Evolutionary conservation across 2,888 invertebrate species (phyloP), one percentile per base, ranked within the genome.

Genomic region (Invenusta paracnida): DNA sequence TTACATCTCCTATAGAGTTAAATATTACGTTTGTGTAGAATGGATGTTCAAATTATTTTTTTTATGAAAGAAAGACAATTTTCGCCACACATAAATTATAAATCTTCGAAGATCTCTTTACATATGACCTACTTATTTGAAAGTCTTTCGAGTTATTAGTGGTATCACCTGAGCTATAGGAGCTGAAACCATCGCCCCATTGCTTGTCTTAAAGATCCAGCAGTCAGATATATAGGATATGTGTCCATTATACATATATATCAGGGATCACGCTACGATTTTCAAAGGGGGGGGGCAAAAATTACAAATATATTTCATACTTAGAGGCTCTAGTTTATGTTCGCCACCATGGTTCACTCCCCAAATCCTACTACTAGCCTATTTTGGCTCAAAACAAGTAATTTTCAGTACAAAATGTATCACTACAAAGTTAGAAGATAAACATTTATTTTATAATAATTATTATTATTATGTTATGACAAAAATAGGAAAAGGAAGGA

Each of bases 301-400:
- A 48, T 73, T 73, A 73, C 73, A 73, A 73, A 73, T 48, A 48
- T 48, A 48, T 48, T 48, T 48, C 48, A 73, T 73, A 73, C 73
- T 73, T 73, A 73, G 73, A 73, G 73, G 73, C 73, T 73, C 73
- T 73, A 73, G 73, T 73, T 73, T 73, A 73, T 73, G 73, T 73
- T 73, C 73, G 73, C 73, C 73, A 73, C 73, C 73, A 73, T 73
- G 73, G 73, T 73, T 73, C 73, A 23, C 73, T 23, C 73, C 73
- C 17, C 17, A 73, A 73, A 73, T 73, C 48, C 48, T 48, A 48
- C 48, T 48, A 48, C 48, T 48, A 48, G 5, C 48, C 48, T 48
- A 48, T 48, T 48, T 48, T 48, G 48, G 48, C 48, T 48, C 48
- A 48, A 48, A 48, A 73, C 73, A 73, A 73, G 73, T 73, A 5